Evolutionary conservation across 35 echinoderm and acorn worm species (phyloP), one percentile per base, ranked within the genome.

Genomic region (Heliocidaris erythrogramma): DNA sequence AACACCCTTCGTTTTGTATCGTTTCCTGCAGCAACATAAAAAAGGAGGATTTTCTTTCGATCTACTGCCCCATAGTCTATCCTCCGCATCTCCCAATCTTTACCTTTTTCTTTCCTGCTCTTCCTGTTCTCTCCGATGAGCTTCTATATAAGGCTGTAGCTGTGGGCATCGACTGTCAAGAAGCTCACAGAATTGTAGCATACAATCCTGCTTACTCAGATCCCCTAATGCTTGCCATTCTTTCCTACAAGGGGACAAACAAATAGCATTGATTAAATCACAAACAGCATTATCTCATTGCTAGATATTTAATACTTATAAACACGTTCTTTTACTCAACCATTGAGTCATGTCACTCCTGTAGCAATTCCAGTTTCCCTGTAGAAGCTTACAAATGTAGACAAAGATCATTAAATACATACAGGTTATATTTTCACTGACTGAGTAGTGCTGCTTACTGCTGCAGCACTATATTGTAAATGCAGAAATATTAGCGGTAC

Each of bases 31-130:
- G 27, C 5, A 21, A n/a, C 7, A n/a, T 27, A 21, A 2, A 78
- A 21, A 78, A 69, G 8, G 7, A 78, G 3, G 27, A 42, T 42
- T 78, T 0, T 78, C 65, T 78, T 78, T 18, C 4, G 7, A 27
- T 21, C 2, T n/a, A 78, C 21, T 21, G 7, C 27, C 21, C 17
- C 21, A 78, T 7, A 6, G 27, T 78, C 65, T 18, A 24, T n/a
- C 65, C 18, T 27, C 27, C 27, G 65, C 65, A 78, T 78, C 21
- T 78, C n/a, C 65, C 6, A 78, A 21, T 78, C 7, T 53, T 48
- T 96, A 99, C 98, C 98, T 95, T 97, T 88, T 99, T 93, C 98
- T 96, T 86, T 97, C 98, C 78, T 97, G 93, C 94, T 99, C 98
- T 95, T 99, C 98, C 86, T 97, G 97, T 32, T 99, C 98, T 94